Evolutionary conservation across 2,113 vertebrate genomes (phyloP).

Genomic region (Calonectris borealis): DNA sequence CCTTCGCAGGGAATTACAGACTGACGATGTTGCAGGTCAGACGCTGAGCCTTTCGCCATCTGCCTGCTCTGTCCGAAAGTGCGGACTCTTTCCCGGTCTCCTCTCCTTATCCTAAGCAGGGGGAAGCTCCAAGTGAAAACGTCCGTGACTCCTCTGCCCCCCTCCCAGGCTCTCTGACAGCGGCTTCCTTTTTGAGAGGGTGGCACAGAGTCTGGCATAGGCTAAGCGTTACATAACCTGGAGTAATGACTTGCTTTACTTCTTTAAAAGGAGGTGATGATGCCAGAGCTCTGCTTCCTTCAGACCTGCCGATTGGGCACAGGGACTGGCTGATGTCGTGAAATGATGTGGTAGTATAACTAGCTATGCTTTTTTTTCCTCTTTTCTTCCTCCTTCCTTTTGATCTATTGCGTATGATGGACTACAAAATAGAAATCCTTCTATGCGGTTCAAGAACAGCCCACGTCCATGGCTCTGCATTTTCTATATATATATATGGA

Average conservation of each 20-base stretch:
- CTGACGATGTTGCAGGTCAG: neutral
- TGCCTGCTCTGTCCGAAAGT: neutral
- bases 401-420: neutral
- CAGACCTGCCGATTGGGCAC: neutral
- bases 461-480: neutral
- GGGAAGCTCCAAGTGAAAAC: neutral
- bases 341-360: neutral
- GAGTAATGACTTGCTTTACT: conserved; percentile 49
- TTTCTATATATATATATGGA: neutral
- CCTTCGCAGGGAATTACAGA: neutral
- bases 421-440: neutral
- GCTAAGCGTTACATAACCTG: conserved; percentile 39
- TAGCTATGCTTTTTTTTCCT: neutral
- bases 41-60: neutral
- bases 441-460: neutral
- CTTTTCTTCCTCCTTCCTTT: conserved; percentile 12
- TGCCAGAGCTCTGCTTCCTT: conserved; percentile 35
- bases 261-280: conserved; percentile 61
- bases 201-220: conserved; percentile 38
- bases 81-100: fast-evolving
- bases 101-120: neutral
- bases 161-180: neutral
- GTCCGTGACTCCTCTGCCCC: neutral
- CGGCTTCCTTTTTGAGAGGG: conserved; percentile 13
- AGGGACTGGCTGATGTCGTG: neutral